A percentile compares a stretch with the other conserved stretches of the same genome.
Evolutionary conservation across 2,888 invertebrate species (phyloP).

Genomic region (Clistopyga incitator): DNA sequence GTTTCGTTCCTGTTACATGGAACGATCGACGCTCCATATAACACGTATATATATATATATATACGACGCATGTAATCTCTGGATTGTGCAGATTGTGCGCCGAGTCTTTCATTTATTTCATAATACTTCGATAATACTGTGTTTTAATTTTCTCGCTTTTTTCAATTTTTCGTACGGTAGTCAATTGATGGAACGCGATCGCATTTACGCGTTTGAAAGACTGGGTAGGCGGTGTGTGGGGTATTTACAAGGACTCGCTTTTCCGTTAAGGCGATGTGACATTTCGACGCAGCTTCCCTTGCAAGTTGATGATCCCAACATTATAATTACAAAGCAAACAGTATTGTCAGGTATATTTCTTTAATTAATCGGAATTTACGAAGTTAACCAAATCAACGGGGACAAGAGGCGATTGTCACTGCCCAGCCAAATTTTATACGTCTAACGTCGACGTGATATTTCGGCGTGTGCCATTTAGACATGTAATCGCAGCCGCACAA

Average conservation of each 20-base stretch:
- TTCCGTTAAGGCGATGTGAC: neutral
- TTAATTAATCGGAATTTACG: too few relatives aligned
- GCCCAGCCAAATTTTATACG: too few relatives aligned
- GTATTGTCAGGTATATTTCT: too few relatives aligned
- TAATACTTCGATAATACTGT: conserved; percentile 33
- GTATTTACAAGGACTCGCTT: conserved; percentile 77
- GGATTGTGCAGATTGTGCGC: conserved; percentile 9
- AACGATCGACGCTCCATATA: conserved; percentile 20
- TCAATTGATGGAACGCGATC: conserved; percentile 39
- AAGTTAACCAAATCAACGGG: too few relatives aligned
- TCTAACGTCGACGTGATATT: too few relatives aligned
- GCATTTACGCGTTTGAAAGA: conserved; percentile 77
- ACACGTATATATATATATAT: conserved; percentile 10
- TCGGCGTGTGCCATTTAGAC: too few relatives aligned
- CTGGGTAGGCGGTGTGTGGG: conserved; percentile 76
- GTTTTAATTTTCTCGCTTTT: neutral
- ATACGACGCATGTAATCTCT: neutral
- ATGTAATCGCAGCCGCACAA: too few relatives aligned
- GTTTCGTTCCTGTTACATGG: neutral
- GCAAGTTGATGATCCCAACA: too few relatives aligned
- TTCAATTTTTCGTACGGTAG: conserved; percentile 15
- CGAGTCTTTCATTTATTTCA: conserved; percentile 27
- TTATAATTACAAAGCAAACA: too few relatives aligned
- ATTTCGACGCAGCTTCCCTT: too few relatives aligned
- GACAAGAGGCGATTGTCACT: too few relatives aligned